These are phyloP conservation scores for Scotopteryx bipunctaria DNA, from an alignment of 2,888 invertebrate genomes.

Conservation along the genomic window DNA sequence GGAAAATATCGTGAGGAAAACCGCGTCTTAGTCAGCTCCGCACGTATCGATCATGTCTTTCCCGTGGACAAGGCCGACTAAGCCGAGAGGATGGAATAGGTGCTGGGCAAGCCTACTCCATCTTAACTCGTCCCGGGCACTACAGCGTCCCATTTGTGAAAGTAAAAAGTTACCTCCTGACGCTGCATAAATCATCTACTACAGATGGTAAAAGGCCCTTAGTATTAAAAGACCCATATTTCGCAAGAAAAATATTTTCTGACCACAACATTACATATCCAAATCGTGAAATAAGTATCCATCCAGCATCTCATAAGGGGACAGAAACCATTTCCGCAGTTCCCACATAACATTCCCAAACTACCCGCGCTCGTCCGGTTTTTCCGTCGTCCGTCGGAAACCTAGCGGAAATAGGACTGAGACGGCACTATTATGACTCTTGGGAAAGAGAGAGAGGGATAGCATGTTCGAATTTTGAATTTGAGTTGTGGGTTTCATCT, in stretches of 20 bases:
- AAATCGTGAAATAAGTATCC: conserved; percentile 30
- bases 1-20: no score
- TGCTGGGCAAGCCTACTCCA: no score
- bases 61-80: no score
- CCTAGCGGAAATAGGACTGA: conserved; percentile 77
- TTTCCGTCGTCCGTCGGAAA: conserved; percentile 65
- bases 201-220: no score
- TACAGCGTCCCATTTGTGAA: no score
- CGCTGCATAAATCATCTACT: no score
- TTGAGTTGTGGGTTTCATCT: conserved; percentile 21
- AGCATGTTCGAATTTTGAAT: conserved; percentile 27
- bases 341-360: conserved; percentile 69
- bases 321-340: conserved; percentile 78
- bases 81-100: no score
- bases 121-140: no score
- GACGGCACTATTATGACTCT: conserved; percentile 41
- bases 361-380: conserved; percentile 67
- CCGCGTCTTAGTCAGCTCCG: no score
- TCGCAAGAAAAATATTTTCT: not conserved
- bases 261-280: conserved; percentile 19
- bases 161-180: no score
- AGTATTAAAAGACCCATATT: no score
- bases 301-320: conserved; percentile 40
- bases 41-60: no score
- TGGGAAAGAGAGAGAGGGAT: conserved; percentile 22